Conservation (phyloP, 2,888 invertebrate species). For the Heliconius sara region DNA sequence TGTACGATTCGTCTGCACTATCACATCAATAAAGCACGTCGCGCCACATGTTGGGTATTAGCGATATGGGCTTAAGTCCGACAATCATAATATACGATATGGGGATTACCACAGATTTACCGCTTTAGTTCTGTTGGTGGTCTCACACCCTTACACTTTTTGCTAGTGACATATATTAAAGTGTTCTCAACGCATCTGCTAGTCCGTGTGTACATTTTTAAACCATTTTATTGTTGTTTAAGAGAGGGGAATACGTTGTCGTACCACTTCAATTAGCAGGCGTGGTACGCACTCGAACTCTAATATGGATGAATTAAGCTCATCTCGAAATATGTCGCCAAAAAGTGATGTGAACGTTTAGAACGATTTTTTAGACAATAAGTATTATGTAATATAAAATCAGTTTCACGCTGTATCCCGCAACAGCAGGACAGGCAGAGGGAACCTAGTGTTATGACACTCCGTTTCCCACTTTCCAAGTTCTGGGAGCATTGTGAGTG, state of each 20-base stretch:
- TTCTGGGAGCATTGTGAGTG: too few species aligned
- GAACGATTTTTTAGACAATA: background rate
- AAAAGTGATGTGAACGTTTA: background rate
- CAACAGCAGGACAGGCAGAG: too few species aligned
- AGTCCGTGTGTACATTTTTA: constrained; percentile 40
- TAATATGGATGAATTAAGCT: constrained; percentile 71
- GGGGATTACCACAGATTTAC: constrained; percentile 74
- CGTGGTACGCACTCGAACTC: constrained; percentile 72
- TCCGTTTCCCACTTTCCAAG: too few species aligned
- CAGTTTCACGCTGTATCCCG: too few species aligned
- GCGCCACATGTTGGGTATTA: constrained; percentile 79
- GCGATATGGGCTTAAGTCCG: constrained; percentile 71
- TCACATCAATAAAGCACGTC: constrained; percentile 34
- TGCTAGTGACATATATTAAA: constrained; percentile 66
- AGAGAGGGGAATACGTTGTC: constrained; percentile 68
- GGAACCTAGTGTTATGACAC: too few species aligned
- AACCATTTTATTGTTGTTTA: constrained; percentile 25
- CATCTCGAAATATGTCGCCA: constrained; percentile 50
- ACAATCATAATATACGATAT: constrained; percentile 79
- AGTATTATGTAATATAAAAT: background rate
- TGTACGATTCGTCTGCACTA: constrained; percentile 1
- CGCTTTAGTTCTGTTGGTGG: constrained; percentile 74
- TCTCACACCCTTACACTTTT: constrained; percentile 69
- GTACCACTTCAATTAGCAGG: constrained; percentile 79
- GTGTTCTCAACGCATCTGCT: constrained; percentile 67